Conservation (phyloP, 2,888 invertebrate genomes). For the Eledona agricola region DNA sequence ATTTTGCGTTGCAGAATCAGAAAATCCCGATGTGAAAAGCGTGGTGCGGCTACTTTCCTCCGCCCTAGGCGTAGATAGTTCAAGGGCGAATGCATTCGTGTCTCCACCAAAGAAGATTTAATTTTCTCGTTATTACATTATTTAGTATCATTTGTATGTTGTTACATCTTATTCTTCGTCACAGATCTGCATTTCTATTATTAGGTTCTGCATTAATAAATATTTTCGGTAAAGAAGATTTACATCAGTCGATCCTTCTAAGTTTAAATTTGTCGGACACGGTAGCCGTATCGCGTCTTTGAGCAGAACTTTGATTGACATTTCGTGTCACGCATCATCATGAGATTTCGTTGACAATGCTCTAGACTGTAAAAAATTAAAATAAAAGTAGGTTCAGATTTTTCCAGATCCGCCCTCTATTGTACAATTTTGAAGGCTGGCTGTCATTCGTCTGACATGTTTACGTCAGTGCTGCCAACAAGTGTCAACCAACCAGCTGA, state of each 20-base stretch:
- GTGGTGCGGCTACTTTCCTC: slow-evolving; percentile 82
- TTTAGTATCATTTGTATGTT: slow-evolving; percentile 1
- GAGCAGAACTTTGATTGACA: background rate
- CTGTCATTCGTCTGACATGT: background rate
- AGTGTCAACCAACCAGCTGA: background rate
- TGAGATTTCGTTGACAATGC: too few species aligned
- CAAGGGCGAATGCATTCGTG: slow-evolving; percentile 53
- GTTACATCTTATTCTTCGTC: background rate
- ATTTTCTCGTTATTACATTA: slow-evolving; percentile 8
- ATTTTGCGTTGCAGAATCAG: slow-evolving; percentile 68
- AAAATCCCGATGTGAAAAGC: slow-evolving; percentile 78
- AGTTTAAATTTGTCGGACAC: too few species aligned
- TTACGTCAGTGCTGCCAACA: slow-evolving; percentile 7
- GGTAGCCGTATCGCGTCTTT: background rate
- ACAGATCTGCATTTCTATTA: slow-evolving; percentile 9
- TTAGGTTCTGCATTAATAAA: slow-evolving; percentile 9
- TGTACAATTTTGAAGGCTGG: slow-evolving; percentile 1
- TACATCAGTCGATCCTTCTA: too few species aligned
- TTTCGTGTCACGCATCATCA: background rate
- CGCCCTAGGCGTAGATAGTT: slow-evolving; percentile 72
- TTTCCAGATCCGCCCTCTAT: too few species aligned
- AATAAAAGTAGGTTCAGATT: too few species aligned
- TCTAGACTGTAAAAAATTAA: too few species aligned
- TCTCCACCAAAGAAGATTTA: slow-evolving; percentile 53
- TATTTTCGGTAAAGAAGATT: too few species aligned